Base-by-base conservation (phyloP, 2,888 invertebrate genomes). In the Pyrochroa serraticornis region DNA sequence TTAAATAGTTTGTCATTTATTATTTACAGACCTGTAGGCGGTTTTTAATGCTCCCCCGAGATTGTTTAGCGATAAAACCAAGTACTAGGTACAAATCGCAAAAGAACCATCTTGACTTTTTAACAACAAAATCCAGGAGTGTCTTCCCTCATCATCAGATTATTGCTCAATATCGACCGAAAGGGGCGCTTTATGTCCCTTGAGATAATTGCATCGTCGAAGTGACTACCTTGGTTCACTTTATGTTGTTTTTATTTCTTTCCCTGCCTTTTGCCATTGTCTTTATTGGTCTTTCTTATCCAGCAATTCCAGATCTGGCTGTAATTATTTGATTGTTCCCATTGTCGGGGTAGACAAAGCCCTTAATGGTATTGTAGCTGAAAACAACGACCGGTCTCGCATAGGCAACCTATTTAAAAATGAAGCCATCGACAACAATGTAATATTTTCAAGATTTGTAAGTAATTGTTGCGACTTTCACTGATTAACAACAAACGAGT, bases 1-100 rank as follows among this genome's bases (percentile, higher is more conserved):
- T 55, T 47, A 55, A 48, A 43, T 47, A 35, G 54, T 54, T 30
- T 7, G 14, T 48, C 54, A 55, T 55, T 43, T 48, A 48, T 55
- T 55, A 48, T 48, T 55, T 42, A 46, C 14, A 38, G 3, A 5
- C 10, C 36, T 36, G 54, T 55, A 14, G 54, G 54, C 48, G 54
- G 30, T 42, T 34, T 36, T 44, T 14, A 31, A 30, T 9, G 12
- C 31, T 9, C 43, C 31, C 32, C 13, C 1, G 32, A 43, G 43
- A 43, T 43, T 43, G 6, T 10, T 22, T 22, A 22, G 13, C 43
- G 43, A 43, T 43, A 43, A 43, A 8, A 1, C 14, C 22, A 41
- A 6, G 14, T 31, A 12, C 8, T 41, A 14, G 14, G 22, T 22
- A 22, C 22, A 22, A 22, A 22, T 22, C 22, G 22, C 22, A 2